phyloP scores from a whole-genome alignment of 2,797 vertebrate genomes.

The Cirrhinus mrigala region DNA sequence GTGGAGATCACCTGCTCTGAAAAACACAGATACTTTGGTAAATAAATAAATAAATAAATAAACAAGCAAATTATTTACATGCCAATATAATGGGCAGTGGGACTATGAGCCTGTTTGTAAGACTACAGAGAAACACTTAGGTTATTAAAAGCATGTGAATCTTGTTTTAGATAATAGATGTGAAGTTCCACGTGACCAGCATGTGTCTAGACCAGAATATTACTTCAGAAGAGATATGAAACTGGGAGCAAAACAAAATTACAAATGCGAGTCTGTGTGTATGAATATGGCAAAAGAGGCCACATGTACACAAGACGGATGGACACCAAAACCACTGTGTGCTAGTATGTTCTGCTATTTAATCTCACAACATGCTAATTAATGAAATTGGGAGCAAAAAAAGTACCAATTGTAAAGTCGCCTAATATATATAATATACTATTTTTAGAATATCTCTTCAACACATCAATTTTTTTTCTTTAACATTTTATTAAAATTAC shows the following conservation, averaged over 20 bases:
- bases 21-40: fast-evolving
- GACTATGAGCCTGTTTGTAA: constrained; percentile 47
- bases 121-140: constrained; percentile 55
- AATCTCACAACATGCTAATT: no score
- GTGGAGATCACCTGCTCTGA: constrained; percentile 50
- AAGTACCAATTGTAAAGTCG: no score
- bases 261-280: fast-evolving
- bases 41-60: fast-evolving
- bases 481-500: no score
- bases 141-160: no score
- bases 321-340: constrained; percentile 61
- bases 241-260: fast-evolving
- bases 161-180: no score
- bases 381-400: no score
- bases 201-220: fast-evolving
- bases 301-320: constrained; percentile 69
- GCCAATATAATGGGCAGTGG: constrained; percentile 55
- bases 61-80: background rate
- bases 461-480: no score
- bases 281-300: fast-evolving
- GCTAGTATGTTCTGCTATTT: constrained; percentile 31
- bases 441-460: no score
- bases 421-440: no score
- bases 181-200: fast-evolving
- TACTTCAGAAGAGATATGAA: background rate